Percentiles rank a stretch among this genome's conserved stretches.
phyloP scores from a whole-genome alignment of 2,113 vertebrate genomes.

The Zosterops pallidus region DNA sequence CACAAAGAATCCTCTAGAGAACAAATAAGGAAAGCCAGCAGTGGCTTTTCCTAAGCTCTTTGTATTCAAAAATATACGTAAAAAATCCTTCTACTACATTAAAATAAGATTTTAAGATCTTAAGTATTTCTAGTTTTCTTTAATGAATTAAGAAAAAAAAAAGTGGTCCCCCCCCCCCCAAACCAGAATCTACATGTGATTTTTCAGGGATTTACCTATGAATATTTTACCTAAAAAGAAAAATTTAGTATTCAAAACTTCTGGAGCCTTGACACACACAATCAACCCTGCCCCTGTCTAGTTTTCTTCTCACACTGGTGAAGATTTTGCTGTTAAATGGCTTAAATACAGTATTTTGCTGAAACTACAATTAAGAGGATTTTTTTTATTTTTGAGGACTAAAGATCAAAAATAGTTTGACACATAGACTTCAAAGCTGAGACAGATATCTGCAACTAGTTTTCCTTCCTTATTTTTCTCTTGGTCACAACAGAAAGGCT shows the following conservation, averaged over 20 bases:
- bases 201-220: background rate
- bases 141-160: background rate
- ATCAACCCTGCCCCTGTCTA: background rate
- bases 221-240: background rate
- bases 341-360: background rate
- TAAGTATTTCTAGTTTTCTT: background rate
- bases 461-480: background rate
- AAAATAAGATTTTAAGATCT: background rate
- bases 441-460: background rate
- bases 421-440: background rate
- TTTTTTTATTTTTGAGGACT: background rate
- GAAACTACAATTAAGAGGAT: background rate
- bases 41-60: background rate
- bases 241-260: background rate
- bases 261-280: background rate
- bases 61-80: background rate
- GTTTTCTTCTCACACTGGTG: background rate
- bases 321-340: background rate
- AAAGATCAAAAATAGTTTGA: background rate
- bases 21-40: background rate
- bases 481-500: background rate
- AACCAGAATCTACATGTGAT: background rate
- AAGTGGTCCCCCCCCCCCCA: rapidly evolving
- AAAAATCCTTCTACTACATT: background rate
- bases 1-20: background rate